These are phyloP conservation scores for Drosophila kepulauana DNA, from an alignment of 1,140 invertebrate species.

Conservation along the genomic window DNA sequence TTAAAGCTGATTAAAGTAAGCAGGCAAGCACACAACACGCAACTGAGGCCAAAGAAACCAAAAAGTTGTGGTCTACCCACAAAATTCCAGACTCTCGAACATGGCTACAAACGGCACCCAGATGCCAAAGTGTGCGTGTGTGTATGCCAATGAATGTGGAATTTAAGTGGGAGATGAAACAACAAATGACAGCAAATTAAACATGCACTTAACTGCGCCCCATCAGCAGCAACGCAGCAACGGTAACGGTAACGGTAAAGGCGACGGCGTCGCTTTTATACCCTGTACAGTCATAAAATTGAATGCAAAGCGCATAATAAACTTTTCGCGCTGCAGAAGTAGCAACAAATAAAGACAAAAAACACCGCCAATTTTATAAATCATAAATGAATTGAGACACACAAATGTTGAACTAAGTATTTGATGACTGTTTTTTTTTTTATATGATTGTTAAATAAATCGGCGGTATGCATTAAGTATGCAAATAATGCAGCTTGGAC, in stretches of 20 bases:
- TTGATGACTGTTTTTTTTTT: slow-evolving; percentile 7
- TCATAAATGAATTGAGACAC: neutral
- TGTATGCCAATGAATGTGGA: neutral
- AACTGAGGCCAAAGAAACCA: no score
- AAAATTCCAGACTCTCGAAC: neutral
- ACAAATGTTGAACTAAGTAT: neutral
- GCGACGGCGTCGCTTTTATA: neutral
- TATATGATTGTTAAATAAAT: neutral
- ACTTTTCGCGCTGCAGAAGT: neutral
- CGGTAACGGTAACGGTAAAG: neutral
- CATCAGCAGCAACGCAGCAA: neutral
- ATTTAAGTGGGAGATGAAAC: neutral
- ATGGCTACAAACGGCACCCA: neutral
- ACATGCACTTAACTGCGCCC: slow-evolving; percentile 17
- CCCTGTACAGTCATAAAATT: neutral
- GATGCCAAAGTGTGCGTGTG: neutral
- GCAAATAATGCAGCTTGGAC: neutral
- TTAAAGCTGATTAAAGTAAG: slow-evolving; percentile 1
- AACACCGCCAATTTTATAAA: neutral
- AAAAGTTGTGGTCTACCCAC: slow-evolving; percentile 9
- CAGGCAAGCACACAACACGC: neutral
- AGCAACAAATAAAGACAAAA: neutral
- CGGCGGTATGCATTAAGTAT: neutral
- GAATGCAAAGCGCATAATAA: neutral
- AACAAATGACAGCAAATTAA: slow-evolving; percentile 18